phyloP scores from a whole-genome alignment of 2,797 vertebrate species.

The Crenuchus spilurus region DNA sequence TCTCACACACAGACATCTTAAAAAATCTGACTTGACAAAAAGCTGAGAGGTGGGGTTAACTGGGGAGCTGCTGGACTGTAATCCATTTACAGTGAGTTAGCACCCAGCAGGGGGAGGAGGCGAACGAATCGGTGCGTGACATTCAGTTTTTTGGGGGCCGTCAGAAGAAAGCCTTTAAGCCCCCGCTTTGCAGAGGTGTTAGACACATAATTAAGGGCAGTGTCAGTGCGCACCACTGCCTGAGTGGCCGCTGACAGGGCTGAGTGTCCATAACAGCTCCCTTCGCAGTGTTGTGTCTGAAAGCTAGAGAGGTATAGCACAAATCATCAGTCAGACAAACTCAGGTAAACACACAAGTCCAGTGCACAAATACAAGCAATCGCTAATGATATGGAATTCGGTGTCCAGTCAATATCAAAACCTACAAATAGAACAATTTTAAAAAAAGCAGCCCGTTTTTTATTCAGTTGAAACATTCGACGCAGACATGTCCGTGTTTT shows the following conservation, averaged over 20 bases:
- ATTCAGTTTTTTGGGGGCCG: constrained; percentile 58
- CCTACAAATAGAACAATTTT: not conserved
- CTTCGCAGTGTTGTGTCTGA: not conserved
- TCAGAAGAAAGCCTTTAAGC: constrained; percentile 50
- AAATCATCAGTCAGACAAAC: constrained; percentile 1
- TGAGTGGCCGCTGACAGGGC: constrained; percentile 1
- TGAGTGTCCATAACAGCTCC: not conserved
- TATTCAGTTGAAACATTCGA: not conserved
- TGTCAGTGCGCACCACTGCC: constrained; percentile 44
- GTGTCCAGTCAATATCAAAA: too few relatives aligned
- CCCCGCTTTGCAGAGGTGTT: constrained; percentile 61
- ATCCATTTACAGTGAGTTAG: constrained; percentile 65
- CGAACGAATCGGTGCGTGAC: constrained; percentile 33
- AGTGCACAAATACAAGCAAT: not conserved
- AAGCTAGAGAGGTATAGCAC: not conserved
- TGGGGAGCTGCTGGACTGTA: constrained; percentile 16
- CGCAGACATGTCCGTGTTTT: constrained; percentile 3
- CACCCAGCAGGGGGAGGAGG: constrained; percentile 67
- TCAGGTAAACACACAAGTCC: not conserved
- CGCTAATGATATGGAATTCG: not conserved
- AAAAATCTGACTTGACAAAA: constrained; percentile 43
- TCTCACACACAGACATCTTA: constrained; percentile 44
- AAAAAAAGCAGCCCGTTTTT: not conserved
- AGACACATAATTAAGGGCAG: constrained; percentile 55
- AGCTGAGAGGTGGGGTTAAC: constrained; percentile 16